Conservation (phyloP, 1,140 invertebrate species). For the Cyclina sinensis region DNA sequence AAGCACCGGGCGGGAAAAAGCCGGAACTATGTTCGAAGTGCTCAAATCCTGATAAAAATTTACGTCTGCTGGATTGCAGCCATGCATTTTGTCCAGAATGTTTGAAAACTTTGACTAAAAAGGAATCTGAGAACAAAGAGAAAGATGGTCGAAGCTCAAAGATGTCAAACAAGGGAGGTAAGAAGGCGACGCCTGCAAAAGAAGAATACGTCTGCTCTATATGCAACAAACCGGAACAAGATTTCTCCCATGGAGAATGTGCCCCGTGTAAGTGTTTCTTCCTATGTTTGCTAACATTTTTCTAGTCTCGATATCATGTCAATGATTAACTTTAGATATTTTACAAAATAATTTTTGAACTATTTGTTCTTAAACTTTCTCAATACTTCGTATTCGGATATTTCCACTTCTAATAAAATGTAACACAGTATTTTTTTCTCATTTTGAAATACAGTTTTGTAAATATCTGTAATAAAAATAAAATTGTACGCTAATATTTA, state of each 20-base stretch:
- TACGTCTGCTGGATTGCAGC: conserved; percentile 32
- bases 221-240: conserved; percentile 31
- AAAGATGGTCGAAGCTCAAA: conserved; percentile 39
- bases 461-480: too few species aligned
- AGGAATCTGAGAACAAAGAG: not conserved
- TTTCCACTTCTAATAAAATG: too few species aligned
- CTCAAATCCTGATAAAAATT: conserved; percentile 34
- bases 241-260: conserved; percentile 53
- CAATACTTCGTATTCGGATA: too few species aligned
- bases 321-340: too few species aligned
- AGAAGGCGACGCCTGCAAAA: not conserved
- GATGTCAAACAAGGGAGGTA: conserved; percentile 40
- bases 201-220: conserved; percentile 36
- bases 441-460: too few species aligned
- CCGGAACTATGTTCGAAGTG: conserved; percentile 42
- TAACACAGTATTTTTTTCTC: too few species aligned
- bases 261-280: conserved; percentile 61
- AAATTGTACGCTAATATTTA: too few species aligned
- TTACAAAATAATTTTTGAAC: too few species aligned
- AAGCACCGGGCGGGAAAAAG: conserved; percentile 35
- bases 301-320: too few species aligned
- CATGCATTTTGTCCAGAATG: conserved; percentile 55
- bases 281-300: too few species aligned
- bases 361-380: too few species aligned
- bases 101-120: conserved; percentile 1